A percentile compares a stretch with the other conserved stretches of the same genome.
Conservation (phyloP, 2,113 vertebrate species). For the Poicephalus meyeri region DNA sequence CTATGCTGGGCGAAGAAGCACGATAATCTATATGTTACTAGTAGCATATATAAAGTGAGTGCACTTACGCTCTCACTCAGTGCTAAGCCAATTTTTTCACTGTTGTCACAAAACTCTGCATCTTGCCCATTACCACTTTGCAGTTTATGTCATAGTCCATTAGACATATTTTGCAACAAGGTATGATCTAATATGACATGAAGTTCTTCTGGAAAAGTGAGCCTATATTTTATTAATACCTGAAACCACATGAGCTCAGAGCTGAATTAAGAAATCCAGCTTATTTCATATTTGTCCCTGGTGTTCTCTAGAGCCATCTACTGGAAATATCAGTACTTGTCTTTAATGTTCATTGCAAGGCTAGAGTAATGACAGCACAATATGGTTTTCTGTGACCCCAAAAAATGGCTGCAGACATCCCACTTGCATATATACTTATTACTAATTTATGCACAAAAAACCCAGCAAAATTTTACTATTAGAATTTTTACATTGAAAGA, state of each 20-base stretch:
- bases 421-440: not conserved
- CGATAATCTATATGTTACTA: conserved; percentile 11
- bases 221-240: not conserved
- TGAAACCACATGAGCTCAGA: not conserved
- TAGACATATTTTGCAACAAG: not conserved
- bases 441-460: not conserved
- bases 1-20: not conserved
- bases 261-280: not conserved
- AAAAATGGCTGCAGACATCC: not conserved
- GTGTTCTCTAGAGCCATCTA: not conserved
- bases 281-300: not conserved
- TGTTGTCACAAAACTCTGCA: not conserved
- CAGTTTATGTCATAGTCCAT: not conserved
- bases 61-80: not conserved
- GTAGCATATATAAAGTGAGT: not conserved
- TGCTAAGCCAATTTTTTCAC: not conserved
- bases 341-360: not conserved
- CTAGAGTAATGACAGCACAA: not conserved
- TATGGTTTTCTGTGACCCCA: not conserved
- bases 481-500: not conserved
- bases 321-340: not conserved
- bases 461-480: not conserved
- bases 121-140: not conserved
- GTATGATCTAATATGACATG: not conserved
- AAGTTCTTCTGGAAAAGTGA: not conserved